A percentile compares a stretch with the other conserved stretches of the same genome.
Conservation (phyloP, 2,797 vertebrate genomes). For the Eulemur albifrons region DNA sequence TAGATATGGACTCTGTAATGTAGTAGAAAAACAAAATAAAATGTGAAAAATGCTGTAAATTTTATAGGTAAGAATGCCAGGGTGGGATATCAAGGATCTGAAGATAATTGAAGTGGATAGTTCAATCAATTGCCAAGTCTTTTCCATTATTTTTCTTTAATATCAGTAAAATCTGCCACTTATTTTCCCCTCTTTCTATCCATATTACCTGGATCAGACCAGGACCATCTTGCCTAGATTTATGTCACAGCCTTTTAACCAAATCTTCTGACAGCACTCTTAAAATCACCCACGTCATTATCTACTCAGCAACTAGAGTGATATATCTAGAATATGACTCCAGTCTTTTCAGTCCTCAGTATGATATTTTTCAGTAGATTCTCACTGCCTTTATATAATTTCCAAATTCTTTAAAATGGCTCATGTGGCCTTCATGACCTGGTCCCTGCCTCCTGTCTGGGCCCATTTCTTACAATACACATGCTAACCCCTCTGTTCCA, state of each 20-base stretch:
- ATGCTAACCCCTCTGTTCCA: background rate
- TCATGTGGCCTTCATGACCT: background rate
- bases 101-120: background rate
- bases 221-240: background rate
- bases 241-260: background rate
- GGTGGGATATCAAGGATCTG: background rate
- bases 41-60: background rate
- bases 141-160: background rate
- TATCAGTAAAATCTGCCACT: background rate
- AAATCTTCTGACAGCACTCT: background rate
- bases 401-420: background rate
- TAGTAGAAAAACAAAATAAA: conserved; percentile 23
- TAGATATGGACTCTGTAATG: background rate
- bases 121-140: background rate
- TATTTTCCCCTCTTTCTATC: background rate
- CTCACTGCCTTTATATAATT: background rate
- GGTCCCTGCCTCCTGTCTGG: background rate
- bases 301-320: background rate
- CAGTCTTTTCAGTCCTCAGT: background rate
- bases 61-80: background rate
- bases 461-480: background rate
- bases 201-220: background rate
- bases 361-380: background rate
- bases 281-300: background rate
- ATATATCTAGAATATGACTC: background rate